Evolutionary conservation across 2,113 vertebrate genomes (phyloP).

Genomic region (Hippopotamus amphibius): DNA sequence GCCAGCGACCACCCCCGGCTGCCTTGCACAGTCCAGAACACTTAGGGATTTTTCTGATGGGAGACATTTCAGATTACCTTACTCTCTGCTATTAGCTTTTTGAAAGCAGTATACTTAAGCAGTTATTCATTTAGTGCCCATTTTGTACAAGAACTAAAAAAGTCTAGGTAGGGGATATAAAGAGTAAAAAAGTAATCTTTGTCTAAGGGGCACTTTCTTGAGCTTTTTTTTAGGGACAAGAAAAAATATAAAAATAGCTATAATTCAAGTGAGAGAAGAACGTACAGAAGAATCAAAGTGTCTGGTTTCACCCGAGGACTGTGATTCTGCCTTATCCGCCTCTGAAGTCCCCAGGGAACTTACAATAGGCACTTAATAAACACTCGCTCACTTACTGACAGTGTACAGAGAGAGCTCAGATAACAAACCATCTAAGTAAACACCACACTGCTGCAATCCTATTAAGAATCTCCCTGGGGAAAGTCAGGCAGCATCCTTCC

Average conservation of each 20-base stretch:
- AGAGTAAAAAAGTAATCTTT: not conserved
- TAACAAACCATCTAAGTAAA: constrained; percentile 14
- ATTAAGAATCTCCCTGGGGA: not conserved
- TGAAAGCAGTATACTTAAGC: not conserved
- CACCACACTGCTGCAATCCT: not conserved
- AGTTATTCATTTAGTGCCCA: not conserved
- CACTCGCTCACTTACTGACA: not conserved
- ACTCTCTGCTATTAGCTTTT: not conserved
- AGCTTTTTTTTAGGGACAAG: not conserved
- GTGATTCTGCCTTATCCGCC: not conserved
- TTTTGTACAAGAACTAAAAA: not conserved
- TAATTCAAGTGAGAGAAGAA: not conserved
- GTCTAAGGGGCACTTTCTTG: not conserved
- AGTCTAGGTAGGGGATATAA: not conserved
- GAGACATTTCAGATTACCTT: not conserved
- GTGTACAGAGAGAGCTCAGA: not conserved
- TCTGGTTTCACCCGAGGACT: not conserved
- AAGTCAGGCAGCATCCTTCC: not conserved
- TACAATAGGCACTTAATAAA: not conserved
- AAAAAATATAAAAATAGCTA: not conserved
- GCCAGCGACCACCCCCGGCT: not conserved
- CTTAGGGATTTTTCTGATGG: not conserved
- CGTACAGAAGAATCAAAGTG: not conserved
- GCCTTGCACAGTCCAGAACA: not conserved
- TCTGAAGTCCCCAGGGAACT: not conserved